These are phyloP conservation scores for Drosophila meridionalis DNA, from an alignment of 2,888 invertebrate genomes.

Conservation along the genomic window DNA sequence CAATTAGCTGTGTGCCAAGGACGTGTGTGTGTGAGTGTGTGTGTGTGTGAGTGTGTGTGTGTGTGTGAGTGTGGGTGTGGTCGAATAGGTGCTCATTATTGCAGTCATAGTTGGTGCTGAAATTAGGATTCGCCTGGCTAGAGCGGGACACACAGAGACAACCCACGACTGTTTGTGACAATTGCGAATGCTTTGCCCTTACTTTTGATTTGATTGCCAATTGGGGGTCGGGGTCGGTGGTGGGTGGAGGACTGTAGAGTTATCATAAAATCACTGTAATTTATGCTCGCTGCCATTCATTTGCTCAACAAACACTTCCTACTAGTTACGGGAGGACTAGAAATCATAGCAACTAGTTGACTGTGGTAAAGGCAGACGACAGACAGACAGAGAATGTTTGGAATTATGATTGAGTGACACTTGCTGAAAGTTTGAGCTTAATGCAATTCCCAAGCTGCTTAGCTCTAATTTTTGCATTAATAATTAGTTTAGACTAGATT, in stretches of 20 bases:
- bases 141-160: neutral
- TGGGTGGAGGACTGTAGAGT: neutral
- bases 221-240: neutral
- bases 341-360: conserved; percentile 15
- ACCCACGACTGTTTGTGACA: conserved; percentile 17
- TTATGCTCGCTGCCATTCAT: conserved; percentile 44
- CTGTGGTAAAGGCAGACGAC: neutral
- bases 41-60: conserved; percentile 16
- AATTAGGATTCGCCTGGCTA: conserved; percentile 49
- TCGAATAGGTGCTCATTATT: conserved; percentile 59
- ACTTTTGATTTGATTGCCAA: conserved; percentile 42
- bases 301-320: conserved; percentile 29
- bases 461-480: neutral
- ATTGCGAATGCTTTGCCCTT: conserved; percentile 31
- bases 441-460: neutral
- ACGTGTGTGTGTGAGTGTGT: conserved; percentile 6
- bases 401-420: conserved; percentile 12
- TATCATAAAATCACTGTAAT: conserved; percentile 34
- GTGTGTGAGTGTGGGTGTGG: conserved; percentile 13
- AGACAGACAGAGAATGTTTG: neutral
- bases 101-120: conserved; percentile 36
- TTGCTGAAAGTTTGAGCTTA: neutral
- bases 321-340: conserved; percentile 25
- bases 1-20: conserved; percentile 45
- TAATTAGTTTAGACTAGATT: neutral